Evolutionary conservation across 2,888 invertebrate genomes (phyloP), one percentile per base, ranked within the genome.

Genomic region (Anthrax anthrax): DNA sequence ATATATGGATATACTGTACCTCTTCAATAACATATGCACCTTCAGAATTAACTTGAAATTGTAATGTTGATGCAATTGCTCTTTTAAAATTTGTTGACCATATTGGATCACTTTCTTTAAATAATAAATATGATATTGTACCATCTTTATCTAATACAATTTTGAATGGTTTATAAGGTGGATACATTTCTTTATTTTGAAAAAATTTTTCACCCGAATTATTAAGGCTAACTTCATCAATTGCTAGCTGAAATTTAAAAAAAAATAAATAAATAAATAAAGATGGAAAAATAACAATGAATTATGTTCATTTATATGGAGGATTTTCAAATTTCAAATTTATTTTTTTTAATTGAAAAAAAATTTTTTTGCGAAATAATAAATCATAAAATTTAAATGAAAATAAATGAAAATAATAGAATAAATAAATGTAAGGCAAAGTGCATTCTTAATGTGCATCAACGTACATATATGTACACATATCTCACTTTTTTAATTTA

Each of bases 61-160:
- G 80, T 29, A 81, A 70, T 51, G 77, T 76, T 16, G 78, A 72
- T 1, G 79, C 77, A 39, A 82, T 69, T 1, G 78, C 81, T 42
- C 81, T 66, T 58, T 81, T 81, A 46, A 82, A 71, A 57, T 82
- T 82, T 18, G 73, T 74, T 0, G 77, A 73, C 81, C 81, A 82
- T 2, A 71, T 66, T 1, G 78, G 74, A 54, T 79, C 80, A 23
- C 62, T 60, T 3, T 69, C 64, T 51, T 67, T 67, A 46, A 67
- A 67, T 18, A 63, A 53, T 50, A 67, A 52, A 54, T 66, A 62
- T 5, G 64, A 60, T 19, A 67, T 63, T 10, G 60, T 59, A 3
- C 67, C 64, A n/a, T 65, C 60, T 18, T 56, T 48, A 2, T 43
- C 43, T 3, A 67, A 56, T 2, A 59, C 58, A 29, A 67, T 63